Evolutionary conservation across 92 coral and sea anemone species (phyloP).

Genomic region (Bergia sp.): DNA sequence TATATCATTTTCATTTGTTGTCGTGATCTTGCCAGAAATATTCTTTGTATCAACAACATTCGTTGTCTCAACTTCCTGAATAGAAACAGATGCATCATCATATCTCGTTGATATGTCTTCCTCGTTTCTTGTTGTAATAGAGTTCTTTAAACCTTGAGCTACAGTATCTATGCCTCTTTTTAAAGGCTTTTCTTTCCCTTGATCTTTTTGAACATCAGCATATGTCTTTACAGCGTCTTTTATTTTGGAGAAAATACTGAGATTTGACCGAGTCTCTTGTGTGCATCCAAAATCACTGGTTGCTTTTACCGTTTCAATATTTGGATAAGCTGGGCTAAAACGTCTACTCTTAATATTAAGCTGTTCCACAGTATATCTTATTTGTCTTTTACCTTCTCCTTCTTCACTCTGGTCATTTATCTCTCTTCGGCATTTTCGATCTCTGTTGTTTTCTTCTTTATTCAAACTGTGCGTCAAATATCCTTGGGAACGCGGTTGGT

Average conservation of each 20-base stretch:
- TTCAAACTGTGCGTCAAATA: not conserved
- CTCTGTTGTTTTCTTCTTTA: not conserved
- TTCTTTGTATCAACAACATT: not conserved
- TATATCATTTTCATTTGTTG: too few species aligned
- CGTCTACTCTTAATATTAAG: not conserved
- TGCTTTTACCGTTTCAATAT: not conserved
- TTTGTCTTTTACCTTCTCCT: not conserved
- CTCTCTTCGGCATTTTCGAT: not conserved
- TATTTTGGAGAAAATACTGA: not conserved
- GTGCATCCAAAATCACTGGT: not conserved
- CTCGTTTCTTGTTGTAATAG: not conserved
- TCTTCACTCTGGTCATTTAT: not conserved
- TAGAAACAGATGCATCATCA: not conserved
- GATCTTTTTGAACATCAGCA: not conserved
- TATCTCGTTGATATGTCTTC: too few species aligned
- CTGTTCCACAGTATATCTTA: not conserved
- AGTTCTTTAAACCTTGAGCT: not conserved
- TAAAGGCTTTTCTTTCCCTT: not conserved
- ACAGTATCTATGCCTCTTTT: not conserved
- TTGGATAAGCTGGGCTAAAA: not conserved
- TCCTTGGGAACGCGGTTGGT: not conserved
- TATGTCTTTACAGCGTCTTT: not conserved
- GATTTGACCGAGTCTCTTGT: not conserved
- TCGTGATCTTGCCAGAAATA: too few species aligned
- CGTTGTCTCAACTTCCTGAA: not conserved